Conservation (phyloP, 2,113 vertebrate species). For the Cheirogaleus medius region DNA sequence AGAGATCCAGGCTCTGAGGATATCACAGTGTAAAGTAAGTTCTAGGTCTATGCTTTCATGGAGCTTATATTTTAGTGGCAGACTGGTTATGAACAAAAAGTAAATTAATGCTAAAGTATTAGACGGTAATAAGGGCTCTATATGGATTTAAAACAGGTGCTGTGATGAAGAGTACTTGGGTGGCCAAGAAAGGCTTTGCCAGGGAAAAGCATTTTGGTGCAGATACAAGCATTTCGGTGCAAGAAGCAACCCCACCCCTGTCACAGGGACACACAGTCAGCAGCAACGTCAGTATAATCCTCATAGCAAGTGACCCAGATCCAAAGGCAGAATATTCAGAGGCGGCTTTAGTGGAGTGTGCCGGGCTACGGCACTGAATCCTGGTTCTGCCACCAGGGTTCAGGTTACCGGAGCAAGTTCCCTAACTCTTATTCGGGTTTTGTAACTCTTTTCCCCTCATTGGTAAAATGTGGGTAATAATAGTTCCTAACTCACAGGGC, state of each 20-base stretch:
- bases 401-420: not conserved
- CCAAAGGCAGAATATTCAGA: not conserved
- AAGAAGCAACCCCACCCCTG: not conserved
- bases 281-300: not conserved
- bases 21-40: not conserved
- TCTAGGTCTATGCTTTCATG: not conserved
- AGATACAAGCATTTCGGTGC: not conserved
- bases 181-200: not conserved
- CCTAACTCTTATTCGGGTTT: not conserved
- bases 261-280: not conserved
- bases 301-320: not conserved
- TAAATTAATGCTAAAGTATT: not conserved
- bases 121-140: not conserved
- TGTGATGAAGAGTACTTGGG: not conserved
- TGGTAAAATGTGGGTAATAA: not conserved
- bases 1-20: not conserved
- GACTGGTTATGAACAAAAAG: not conserved
- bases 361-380: not conserved
- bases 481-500: not conserved
- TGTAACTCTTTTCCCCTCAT: not conserved
- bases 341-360: rapidly evolving
- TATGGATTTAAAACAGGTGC: not conserved
- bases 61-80: not conserved
- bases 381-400: not conserved
- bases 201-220: not conserved